A percentile compares a stretch with the other conserved stretches of the same genome.
Conservation (phyloP, 2,888 invertebrate species). For the Mesorhabditis sp. region DNA sequence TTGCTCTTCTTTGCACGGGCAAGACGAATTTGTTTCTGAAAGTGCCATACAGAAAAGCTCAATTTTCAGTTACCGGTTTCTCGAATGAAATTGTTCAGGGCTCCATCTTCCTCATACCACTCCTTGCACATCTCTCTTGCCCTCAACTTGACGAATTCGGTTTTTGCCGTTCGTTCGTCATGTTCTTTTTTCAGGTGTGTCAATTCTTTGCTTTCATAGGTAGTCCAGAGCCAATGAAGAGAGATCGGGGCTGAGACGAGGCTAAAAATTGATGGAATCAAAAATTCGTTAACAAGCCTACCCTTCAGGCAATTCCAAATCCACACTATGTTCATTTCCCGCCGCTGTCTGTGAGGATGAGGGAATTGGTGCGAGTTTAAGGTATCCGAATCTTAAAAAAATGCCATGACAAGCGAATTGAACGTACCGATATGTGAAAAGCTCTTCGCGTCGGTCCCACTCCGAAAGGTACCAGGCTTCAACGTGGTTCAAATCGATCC, state of each 20-base stretch:
- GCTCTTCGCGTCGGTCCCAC: conserved; percentile 40
- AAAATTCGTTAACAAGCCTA: background rate
- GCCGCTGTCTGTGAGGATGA: conserved; percentile 14
- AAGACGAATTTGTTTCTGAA: conserved; percentile 46
- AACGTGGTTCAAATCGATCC: conserved; percentile 33
- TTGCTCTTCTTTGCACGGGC: conserved; percentile 81
- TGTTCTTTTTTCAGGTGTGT: conserved; percentile 18
- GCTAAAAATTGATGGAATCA: conserved; percentile 17
- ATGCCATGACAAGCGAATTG: background rate
- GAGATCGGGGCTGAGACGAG: conserved; percentile 48
- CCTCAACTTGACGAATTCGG: conserved; percentile 17
- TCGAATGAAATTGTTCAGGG: conserved; percentile 44
- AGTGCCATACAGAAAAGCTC: background rate
- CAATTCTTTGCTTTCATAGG: conserved; percentile 5
- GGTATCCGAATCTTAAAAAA: conserved; percentile 32
- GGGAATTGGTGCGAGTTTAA: conserved; percentile 44
- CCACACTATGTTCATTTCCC: conserved; percentile 3
- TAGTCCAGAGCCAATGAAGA: conserved; percentile 49
- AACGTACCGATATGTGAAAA: conserved; percentile 37
- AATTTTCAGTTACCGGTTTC: conserved; percentile 23
- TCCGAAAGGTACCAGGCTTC: conserved; percentile 46
- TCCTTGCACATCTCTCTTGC: conserved; percentile 42
- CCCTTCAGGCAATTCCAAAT: conserved; percentile 16
- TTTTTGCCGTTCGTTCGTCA: conserved; percentile 15
- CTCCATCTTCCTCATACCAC: conserved; percentile 46